Base-by-base conservation (phyloP, 2,797 vertebrate species). In the Microctenopoma lineatum region DNA sequence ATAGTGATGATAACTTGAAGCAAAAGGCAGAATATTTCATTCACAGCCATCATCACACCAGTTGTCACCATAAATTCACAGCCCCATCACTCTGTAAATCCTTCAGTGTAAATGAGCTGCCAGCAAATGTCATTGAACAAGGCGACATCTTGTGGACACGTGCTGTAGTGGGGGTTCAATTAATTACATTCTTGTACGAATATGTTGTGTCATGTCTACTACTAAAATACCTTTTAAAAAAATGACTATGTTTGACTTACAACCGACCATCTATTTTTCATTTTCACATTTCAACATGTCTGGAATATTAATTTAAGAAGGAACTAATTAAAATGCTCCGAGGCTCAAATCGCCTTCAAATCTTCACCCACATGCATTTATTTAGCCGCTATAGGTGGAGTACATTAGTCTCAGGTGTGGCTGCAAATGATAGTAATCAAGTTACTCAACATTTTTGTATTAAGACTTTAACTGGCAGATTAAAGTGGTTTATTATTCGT, bases 81-180 rank as follows among this genome's bases (percentile, higher is more conserved):
- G 5, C 4, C 5, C n/a, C 42, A 10, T 48, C 41, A 38, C 4
- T 7, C 15, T 12, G 3, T 42, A 1, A 34, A 29, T 18, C 9
- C 7, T 3, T 38, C 7, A 16, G 42, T n/a, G 5, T 15, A 16
- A 55, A 25, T 14, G 46, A 59, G 29, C 21, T 14, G 21, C 1
- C 4, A 47, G 12, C 8, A 0, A 21, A 56, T 44, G 11, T n/a
- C 55, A 42, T 66, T 75, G 77, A 77, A 58, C 38, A 26, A 77
- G 71, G 80, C 47, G 90, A 90, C 89, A 89, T 56, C 89, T 83
- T 67, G 86, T 92, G 91, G 90, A 70, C 65, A 65, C 48, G n/a
- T 0, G 39, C 29, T 65, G 70, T 62, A 70, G 21, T 21, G 21
- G 21, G 21, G 1, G 7, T 44, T 12, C 1, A 39, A 7, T 41